Evolutionary conservation across 2,797 vertebrate genomes (phyloP).

Genomic region (Strix occidentalis): DNA sequence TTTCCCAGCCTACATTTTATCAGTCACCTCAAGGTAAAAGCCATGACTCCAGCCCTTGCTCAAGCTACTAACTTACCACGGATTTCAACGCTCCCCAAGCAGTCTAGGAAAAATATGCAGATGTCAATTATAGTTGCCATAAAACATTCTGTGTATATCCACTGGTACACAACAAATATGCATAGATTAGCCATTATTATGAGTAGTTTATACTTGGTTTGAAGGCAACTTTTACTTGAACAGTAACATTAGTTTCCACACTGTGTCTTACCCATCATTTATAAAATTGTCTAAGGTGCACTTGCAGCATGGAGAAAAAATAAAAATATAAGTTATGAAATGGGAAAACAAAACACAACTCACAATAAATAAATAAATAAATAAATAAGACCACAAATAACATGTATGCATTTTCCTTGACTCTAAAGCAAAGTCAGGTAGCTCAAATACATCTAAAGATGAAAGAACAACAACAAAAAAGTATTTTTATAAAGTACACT

Average conservation of each 20-base stretch:
- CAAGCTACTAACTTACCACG: not conserved
- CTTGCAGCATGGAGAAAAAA: slow-evolving; percentile 85
- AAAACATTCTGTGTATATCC: not conserved
- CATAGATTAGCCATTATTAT: not conserved
- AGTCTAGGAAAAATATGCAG: slow-evolving; percentile 13
- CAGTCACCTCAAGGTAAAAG: not conserved
- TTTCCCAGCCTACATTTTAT: not conserved
- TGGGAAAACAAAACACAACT: slow-evolving; percentile 62
- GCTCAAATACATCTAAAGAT: not conserved
- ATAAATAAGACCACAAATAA: not conserved
- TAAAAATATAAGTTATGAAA: slow-evolving; percentile 73
- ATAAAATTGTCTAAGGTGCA: slow-evolving; percentile 83
- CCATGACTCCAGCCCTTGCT: not conserved
- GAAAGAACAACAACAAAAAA: not conserved
- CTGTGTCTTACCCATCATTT: slow-evolving; percentile 82
- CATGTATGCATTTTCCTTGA: not conserved
- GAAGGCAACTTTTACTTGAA: slow-evolving; percentile 31
- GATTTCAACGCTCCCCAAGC: not conserved
- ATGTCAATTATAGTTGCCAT: slow-evolving; percentile 9
- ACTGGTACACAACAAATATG: not conserved
- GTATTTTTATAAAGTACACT: not conserved
- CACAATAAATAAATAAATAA: slow-evolving; percentile 27
- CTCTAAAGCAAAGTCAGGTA: not conserved
- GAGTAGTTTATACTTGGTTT: not conserved
- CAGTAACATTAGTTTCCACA: slow-evolving; percentile 58